These are phyloP conservation scores for Bubalus kerabau DNA, from an alignment of 2,113 vertebrate genomes.

Conservation along the genomic window DNA sequence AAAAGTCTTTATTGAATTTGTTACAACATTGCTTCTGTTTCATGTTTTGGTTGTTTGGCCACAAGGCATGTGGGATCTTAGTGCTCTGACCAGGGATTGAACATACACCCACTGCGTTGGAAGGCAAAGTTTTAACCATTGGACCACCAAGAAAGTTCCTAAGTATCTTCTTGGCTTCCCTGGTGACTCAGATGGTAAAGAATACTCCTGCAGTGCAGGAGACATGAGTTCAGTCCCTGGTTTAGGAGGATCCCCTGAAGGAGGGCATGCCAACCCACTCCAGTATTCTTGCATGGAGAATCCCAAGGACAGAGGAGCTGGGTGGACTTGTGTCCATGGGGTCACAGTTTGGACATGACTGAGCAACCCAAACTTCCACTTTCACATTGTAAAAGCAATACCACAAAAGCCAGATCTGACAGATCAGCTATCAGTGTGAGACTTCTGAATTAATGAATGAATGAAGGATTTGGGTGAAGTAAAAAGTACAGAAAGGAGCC, in stretches of 20 bases:
- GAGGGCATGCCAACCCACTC: not conserved
- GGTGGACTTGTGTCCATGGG: not conserved
- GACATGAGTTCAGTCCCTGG: not conserved
- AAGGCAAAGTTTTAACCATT: not conserved
- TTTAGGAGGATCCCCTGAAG: not conserved
- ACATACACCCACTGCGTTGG: not conserved
- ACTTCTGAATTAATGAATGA: not conserved
- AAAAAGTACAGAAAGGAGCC: not conserved
- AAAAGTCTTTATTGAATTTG: not conserved
- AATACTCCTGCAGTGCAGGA: not conserved
- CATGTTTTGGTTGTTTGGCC: not conserved
- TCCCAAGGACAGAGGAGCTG: fast-evolving
- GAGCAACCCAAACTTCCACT: not conserved
- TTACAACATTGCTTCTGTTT: not conserved
- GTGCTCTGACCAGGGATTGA: not conserved
- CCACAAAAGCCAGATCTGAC: not conserved
- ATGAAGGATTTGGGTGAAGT: not conserved
- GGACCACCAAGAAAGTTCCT: not conserved
- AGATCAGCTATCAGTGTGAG: not conserved
- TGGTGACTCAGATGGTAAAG: not conserved
- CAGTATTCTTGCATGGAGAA: not conserved
- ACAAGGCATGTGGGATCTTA: not conserved
- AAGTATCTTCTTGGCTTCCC: not conserved
- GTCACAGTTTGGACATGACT: not conserved
- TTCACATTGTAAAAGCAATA: not conserved